Base-by-base conservation (phyloP, 1,140 invertebrate genomes). In the Ectropis grisescens region DNA sequence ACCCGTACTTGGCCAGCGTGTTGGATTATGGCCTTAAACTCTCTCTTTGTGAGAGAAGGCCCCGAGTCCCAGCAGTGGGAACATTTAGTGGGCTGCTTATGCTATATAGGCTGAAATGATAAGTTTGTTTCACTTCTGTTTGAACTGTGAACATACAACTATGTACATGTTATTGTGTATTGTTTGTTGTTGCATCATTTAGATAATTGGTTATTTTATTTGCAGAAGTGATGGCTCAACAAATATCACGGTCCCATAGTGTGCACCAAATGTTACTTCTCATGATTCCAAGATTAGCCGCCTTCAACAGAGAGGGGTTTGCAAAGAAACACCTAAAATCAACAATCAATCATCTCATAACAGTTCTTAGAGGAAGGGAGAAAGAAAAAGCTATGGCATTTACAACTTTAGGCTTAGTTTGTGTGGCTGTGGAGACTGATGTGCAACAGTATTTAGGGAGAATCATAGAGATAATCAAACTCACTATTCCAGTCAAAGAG, bases 231-330 rank as follows among this genome's bases (percentile, higher is more conserved):
- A 85, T 98, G 67, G 86, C 88, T 29, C 93, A 96, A 48, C 87
- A 91, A 47, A 83, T 84, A 33, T 90, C 90, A 3, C 89, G 91
- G 41, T 94, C 89, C 41, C 70, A 85, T 0, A 90, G 93, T 81
- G 93, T 98, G 14, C 96, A 98, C 58, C 92, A 96, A 58, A 89
- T 93, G 5, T 72, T 99, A 2, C 84, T 98, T 37, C 89, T 90
- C 25, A 86, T 98, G 26, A 83, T 99, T 47, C 97, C 97, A 11
- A 85, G 97, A 40, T 70, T 99, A 8, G 96, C 95, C n/a, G 95
- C 95, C 6, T 97, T 98, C 49, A 91, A 96, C 64, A 90, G 88
- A 34, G 87, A 90, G 11, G 85, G 87, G 13, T 98, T 98, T 65
- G 86, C 89, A 1, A 84, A 84, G 25, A 86, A 92, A 47, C 91